These are phyloP conservation scores for Trichogramma dendrolimi DNA, from an alignment of 2,888 invertebrate species.

Conservation along the genomic window DNA sequence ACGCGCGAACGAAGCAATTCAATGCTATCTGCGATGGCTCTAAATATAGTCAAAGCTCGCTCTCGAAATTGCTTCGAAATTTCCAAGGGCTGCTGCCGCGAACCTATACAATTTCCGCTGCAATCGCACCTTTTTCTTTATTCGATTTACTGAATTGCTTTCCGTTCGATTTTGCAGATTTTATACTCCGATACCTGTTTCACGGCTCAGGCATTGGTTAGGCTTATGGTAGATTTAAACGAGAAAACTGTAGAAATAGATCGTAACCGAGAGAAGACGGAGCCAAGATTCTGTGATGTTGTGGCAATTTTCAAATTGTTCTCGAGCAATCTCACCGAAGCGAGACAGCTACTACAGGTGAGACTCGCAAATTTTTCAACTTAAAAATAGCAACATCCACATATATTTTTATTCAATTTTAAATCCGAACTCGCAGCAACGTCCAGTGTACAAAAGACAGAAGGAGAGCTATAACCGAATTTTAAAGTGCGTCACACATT, in stretches of 20 bases:
- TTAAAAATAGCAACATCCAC: not conserved
- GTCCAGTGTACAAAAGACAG: slow-evolving; percentile 73
- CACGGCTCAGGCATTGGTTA: slow-evolving; percentile 79
- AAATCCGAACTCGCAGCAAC: slow-evolving; percentile 51
- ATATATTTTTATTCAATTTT: not conserved
- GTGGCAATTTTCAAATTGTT: slow-evolving; percentile 67
- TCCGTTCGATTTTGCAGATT: slow-evolving; percentile 43
- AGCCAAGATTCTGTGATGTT: slow-evolving; percentile 67
- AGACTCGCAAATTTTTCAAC: not conserved
- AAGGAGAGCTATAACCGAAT: slow-evolving; percentile 78
- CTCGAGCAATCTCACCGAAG: slow-evolving; percentile 58
- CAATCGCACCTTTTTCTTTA: not conserved
- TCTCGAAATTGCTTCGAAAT: no score
- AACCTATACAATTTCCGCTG: not conserved
- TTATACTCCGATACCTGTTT: slow-evolving; percentile 76
- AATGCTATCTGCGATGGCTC: no score
- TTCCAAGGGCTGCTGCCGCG: no score
- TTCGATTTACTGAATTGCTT: not conserved
- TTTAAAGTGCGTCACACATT: slow-evolving; percentile 74
- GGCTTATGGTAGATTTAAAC: slow-evolving; percentile 73
- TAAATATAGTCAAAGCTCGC: no score
- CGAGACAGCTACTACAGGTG: slow-evolving; percentile 51
- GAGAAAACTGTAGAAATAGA: slow-evolving; percentile 57
- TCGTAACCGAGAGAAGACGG: slow-evolving; percentile 53
- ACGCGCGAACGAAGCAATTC: no score